A percentile compares a stretch with the other conserved stretches of the same genome.
These are phyloP conservation scores for Prionailurus bengalensis DNA, from an alignment of 2,113 vertebrate genomes.

Conservation along the genomic window DNA sequence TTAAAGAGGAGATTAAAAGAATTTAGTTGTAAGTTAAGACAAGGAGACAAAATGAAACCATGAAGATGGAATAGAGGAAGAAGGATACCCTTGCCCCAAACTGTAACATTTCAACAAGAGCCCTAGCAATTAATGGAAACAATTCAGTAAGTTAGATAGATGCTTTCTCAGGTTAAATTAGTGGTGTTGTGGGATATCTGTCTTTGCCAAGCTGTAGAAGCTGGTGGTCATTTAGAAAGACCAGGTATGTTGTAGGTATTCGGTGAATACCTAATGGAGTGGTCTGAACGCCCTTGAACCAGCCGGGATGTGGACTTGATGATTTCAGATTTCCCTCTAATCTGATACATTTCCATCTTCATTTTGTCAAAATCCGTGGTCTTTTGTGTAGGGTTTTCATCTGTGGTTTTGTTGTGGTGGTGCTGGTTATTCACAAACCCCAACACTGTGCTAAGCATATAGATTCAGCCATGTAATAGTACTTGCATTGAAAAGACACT, in stretches of 20 bases:
- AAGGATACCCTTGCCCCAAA: background rate
- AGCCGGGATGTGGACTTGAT: background rate
- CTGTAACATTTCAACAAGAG: background rate
- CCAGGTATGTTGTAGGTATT: background rate
- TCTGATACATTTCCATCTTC: background rate
- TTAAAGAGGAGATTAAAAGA: conserved; percentile 6
- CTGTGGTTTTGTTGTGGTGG: background rate
- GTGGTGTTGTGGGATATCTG: background rate
- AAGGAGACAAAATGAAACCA: conserved; percentile 24
- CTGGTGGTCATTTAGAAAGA: conserved; percentile 10
- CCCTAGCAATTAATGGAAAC: background rate
- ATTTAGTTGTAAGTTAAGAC: conserved; percentile 22
- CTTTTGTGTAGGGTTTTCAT: background rate
- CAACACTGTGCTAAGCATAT: background rate
- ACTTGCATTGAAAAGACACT: conserved; percentile 31
- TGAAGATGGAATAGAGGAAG: background rate
- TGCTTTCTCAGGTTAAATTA: background rate
- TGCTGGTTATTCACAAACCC: background rate
- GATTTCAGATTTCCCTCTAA: background rate
- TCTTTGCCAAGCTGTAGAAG: background rate
- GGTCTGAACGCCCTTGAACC: background rate
- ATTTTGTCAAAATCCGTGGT: background rate
- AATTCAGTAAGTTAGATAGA: background rate
- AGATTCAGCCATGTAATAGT: background rate
- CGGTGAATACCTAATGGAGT: background rate